phyloP scores from a whole-genome alignment of 2,113 vertebrate genomes.

The Probosciger aterrimus region DNA sequence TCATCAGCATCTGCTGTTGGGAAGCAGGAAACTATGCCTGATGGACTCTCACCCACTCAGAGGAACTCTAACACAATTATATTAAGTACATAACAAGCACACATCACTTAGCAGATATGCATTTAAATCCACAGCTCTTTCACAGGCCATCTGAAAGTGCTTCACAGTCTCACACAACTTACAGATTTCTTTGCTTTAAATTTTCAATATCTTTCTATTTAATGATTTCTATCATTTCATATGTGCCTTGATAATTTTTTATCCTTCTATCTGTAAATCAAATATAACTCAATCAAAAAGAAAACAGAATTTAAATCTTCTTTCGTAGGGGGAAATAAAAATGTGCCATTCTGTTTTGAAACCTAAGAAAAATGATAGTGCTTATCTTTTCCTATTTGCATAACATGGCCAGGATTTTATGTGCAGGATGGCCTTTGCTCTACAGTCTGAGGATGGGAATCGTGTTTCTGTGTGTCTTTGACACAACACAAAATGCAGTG shows the following conservation, averaged over 20 bases:
- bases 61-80: background rate
- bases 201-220: background rate
- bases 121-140: background rate
- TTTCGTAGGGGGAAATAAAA: background rate
- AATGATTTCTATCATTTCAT: background rate
- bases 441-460: background rate
- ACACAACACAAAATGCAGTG: background rate
- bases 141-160: background rate
- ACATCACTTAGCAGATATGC: background rate
- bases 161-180: background rate
- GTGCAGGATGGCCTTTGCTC: background rate
- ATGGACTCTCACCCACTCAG: background rate
- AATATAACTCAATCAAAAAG: background rate
- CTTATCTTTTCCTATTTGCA: background rate
- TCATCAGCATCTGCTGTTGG: background rate
- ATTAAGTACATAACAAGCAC: background rate
- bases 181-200: background rate
- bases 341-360: background rate
- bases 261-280: background rate
- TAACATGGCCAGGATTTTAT: background rate
- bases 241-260: background rate
- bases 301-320: background rate
- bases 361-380: background rate
- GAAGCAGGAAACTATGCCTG: background rate
- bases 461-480: background rate